These are phyloP conservation scores for Lophotis ruficrista DNA, from an alignment of 2,113 vertebrate genomes.

Conservation along the genomic window DNA sequence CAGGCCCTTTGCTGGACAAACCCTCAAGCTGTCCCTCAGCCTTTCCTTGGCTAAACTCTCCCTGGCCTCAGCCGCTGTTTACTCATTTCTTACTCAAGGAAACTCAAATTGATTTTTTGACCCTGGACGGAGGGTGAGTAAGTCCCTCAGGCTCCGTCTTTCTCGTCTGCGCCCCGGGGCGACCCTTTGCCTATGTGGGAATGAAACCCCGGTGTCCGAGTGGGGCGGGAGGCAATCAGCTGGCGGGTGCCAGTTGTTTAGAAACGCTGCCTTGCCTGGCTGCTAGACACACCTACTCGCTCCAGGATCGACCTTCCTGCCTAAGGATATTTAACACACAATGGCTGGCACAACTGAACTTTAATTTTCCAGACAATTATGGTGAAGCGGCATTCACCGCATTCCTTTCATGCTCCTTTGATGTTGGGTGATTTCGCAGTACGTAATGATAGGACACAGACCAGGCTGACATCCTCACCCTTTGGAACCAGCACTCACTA, in stretches of 20 bases:
- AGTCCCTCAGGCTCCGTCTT: background rate
- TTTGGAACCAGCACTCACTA: background rate
- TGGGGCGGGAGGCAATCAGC: background rate
- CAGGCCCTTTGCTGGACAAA: background rate
- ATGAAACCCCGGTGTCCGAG: background rate
- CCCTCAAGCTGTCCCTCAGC: background rate
- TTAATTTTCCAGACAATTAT: conserved; percentile 31
- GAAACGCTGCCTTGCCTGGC: background rate
- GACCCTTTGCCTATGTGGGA: background rate
- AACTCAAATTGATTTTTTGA: background rate
- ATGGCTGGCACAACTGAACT: conserved; percentile 24
- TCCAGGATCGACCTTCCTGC: conserved; percentile 32
- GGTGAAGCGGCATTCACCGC: background rate
- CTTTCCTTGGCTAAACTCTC: background rate
- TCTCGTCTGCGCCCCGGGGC: background rate
- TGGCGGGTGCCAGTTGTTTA: background rate
- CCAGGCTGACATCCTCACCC: conserved; percentile 32
- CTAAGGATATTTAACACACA: background rate
- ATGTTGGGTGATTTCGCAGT: conserved; percentile 19
- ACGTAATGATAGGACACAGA: conserved; percentile 41
- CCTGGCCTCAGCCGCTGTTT: background rate
- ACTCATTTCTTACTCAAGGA: background rate
- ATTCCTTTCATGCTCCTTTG: conserved; percentile 52
- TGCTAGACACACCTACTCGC: background rate
- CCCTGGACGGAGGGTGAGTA: background rate